Evolutionary conservation across 2,797 vertebrate genomes (phyloP).

Genomic region (Toxotes lorentzi): DNA sequence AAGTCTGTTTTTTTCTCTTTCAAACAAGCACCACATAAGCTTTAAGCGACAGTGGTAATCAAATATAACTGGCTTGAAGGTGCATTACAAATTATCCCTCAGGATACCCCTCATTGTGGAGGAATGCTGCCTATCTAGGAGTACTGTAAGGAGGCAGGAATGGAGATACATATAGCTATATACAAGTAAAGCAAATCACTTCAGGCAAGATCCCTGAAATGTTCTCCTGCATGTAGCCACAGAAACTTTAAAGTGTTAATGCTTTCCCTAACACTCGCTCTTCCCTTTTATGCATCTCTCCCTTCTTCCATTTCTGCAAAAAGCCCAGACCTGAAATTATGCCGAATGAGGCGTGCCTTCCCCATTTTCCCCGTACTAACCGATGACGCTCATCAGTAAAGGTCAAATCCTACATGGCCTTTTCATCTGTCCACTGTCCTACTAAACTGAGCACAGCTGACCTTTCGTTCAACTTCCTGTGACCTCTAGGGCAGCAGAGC

Average conservation of each 20-base stretch:
- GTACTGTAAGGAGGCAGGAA: neutral
- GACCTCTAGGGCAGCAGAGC: slow-evolving; percentile 59
- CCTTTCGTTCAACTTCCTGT: slow-evolving; percentile 74
- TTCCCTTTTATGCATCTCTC: neutral
- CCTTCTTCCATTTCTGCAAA: slow-evolving; percentile 21
- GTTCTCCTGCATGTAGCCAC: neutral
- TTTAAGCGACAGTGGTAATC: slow-evolving; percentile 26
- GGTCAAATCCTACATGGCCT: slow-evolving; percentile 71
- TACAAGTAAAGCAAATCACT: slow-evolving; percentile 23
- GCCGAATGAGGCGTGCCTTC: neutral
- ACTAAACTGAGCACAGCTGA: slow-evolving; percentile 62
- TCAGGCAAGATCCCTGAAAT: neutral
- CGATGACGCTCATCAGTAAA: slow-evolving; percentile 59
- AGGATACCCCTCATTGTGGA: slow-evolving; percentile 13
- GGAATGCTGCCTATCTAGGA: slow-evolving; percentile 7
- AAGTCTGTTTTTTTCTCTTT: slow-evolving; percentile 5
- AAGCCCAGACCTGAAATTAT: slow-evolving; percentile 15
- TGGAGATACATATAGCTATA: slow-evolving; percentile 12
- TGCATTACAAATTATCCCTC: slow-evolving; percentile 29
- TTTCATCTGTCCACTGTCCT: slow-evolving; percentile 64
- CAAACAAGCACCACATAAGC: neutral
- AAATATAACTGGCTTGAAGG: slow-evolving; percentile 26
- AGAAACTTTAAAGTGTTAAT: slow-evolving; percentile 3
- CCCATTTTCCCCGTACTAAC: slow-evolving; percentile 2
- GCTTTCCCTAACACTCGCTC: neutral